Evolutionary conservation across 2,888 invertebrate genomes (phyloP), one percentile per base, ranked within the genome.

Genomic region (Patella pellucida): DNA sequence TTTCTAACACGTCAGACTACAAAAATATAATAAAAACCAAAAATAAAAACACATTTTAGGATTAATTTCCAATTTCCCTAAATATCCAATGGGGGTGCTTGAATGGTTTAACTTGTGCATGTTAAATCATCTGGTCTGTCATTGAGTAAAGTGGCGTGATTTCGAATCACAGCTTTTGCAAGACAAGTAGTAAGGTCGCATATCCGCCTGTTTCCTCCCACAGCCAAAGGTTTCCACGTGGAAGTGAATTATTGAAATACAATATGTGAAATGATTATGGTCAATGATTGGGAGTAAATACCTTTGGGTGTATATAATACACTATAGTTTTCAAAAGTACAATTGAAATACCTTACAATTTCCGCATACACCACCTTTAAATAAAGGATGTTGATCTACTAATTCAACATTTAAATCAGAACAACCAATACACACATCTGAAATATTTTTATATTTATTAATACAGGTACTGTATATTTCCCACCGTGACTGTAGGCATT

Each of bases 331-430:
- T 41, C 41, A 41, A 68, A n/a, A 27, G 68, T 68, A 68, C n/a
- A 68, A 31, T 31, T 41, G 41, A 41, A 9, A 41, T 62, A 79
- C 81, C 81, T 80, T 78, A 51, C 80, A 80, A 16, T 71, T 69
- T 16, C 54, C 50, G 76, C 86, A 86, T 16, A 86, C 71, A 9
- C 81, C 81, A 41, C 85, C 85, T 70, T 81, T 72, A 76, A 86
- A 85, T 69, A 86, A 71, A 27, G 84, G 86, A 76, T 86, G 86
- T 52, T 80, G 74, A 41, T 69, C 75, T 2, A 74, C 73, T 12
- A 80, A 74, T 50, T 76, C 72, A 52, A 72, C 72, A 7, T 70
- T 70, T 68, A 71, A 52, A 41, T 80, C 80, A 56, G 76, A 74
- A 77, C 83, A 83, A 14, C 78, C 73, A 19, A 84, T 77, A 73